phyloP scores from a whole-genome alignment of 1,140 invertebrate species.

The Ceratoteleas bidentatus region DNA sequence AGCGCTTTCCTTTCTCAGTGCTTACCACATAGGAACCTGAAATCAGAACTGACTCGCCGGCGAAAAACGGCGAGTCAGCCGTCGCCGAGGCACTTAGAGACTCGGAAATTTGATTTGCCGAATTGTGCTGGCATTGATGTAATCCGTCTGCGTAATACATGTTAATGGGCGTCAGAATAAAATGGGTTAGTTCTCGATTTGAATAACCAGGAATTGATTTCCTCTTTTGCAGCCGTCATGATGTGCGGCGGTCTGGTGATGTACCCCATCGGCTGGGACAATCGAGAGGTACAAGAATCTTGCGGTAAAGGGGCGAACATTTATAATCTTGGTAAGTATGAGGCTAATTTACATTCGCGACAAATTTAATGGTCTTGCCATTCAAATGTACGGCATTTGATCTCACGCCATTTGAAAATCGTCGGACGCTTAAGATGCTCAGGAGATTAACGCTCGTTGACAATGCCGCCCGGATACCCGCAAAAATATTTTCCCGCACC shows the following conservation, averaged over 20 bases:
- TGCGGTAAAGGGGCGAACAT: slow-evolving; percentile 84
- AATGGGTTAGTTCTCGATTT: slow-evolving; percentile 23
- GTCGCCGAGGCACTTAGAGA: too few relatives aligned
- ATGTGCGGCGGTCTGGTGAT: slow-evolving; percentile 84
- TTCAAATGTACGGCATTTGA: slow-evolving; percentile 46
- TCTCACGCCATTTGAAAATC: slow-evolving; percentile 37
- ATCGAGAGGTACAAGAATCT: slow-evolving; percentile 85
- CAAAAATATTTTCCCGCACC: too few relatives aligned
- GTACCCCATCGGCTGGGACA: slow-evolving; percentile 88
- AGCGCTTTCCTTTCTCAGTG: too few relatives aligned
- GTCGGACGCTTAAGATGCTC: slow-evolving; percentile 30
- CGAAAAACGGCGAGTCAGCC: too few relatives aligned
- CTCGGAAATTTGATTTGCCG: too few relatives aligned
- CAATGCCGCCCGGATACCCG: too few relatives aligned
- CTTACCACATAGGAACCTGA: too few relatives aligned
- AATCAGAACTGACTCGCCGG: too few relatives aligned
- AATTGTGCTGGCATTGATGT: too few relatives aligned
- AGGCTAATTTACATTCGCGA: slow-evolving; percentile 42
- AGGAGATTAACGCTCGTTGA: too few relatives aligned
- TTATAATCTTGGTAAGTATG: slow-evolving; percentile 85
- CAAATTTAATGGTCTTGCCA: slow-evolving; percentile 60
- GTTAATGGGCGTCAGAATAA: too few relatives aligned
- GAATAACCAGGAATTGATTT: slow-evolving; percentile 50
- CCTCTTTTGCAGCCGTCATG: slow-evolving; percentile 83
- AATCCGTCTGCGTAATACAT: too few relatives aligned